These are phyloP conservation scores for Zophobas morio DNA, from an alignment of 1,140 invertebrate genomes.

Conservation along the genomic window DNA sequence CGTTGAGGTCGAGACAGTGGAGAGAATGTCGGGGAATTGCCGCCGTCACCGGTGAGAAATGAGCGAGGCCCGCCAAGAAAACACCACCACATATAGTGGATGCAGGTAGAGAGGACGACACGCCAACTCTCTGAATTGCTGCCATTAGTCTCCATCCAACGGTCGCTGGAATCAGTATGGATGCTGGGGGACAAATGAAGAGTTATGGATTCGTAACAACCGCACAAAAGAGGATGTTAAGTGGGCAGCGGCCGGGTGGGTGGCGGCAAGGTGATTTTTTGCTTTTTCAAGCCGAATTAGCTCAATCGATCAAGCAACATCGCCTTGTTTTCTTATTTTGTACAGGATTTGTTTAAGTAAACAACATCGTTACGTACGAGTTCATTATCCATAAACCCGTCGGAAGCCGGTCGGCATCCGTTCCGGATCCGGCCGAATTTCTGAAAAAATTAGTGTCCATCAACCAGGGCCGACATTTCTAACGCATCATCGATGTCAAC, in stretches of 20 bases:
- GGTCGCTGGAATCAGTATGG: conserved; percentile 60
- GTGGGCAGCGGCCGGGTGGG: conserved; percentile 53
- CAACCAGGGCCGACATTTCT: conserved; percentile 15
- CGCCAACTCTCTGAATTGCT: conserved; percentile 63
- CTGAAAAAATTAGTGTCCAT: neutral
- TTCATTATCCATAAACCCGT: neutral
- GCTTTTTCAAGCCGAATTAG: too few species aligned
- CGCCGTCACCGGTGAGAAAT: conserved; percentile 64
- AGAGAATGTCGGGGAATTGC: conserved; percentile 61
- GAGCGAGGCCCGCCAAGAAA: conserved; percentile 58
- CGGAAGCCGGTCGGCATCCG: neutral
- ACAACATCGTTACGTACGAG: neutral
- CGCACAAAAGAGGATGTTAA: conserved; percentile 59
- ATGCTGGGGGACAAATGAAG: conserved; percentile 64
- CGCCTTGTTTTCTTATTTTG: neutral
- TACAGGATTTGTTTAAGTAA: conserved; percentile 12
- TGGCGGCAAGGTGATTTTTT: too few species aligned
- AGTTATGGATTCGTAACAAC: conserved; percentile 64
- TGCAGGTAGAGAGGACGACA: conserved; percentile 61
- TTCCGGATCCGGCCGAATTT: neutral
- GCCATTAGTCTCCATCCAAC: conserved; percentile 65
- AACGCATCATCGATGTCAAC: conserved; percentile 15
- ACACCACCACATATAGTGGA: conserved; percentile 57
- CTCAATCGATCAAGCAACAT: too few species aligned
- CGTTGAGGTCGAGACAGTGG: conserved; percentile 62